A percentile compares a stretch with the other conserved stretches of the same genome.
These are phyloP conservation scores for Pteronura brasiliensis DNA, from an alignment of 2,113 vertebrate species.

Conservation along the genomic window DNA sequence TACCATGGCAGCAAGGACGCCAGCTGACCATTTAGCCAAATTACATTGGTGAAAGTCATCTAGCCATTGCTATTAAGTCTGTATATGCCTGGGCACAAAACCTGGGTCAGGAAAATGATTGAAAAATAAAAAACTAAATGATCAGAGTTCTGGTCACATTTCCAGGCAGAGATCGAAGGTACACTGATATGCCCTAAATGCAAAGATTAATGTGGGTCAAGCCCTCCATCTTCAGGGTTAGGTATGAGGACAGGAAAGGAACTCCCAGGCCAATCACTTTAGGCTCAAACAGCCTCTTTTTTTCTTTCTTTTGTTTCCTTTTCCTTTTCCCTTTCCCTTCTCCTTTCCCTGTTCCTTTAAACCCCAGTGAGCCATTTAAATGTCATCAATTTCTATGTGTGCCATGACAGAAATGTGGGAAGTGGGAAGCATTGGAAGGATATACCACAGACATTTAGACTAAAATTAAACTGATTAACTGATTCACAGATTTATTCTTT, in stretches of 20 bases:
- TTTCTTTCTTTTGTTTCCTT: neutral
- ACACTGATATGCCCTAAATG: neutral
- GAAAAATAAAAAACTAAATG: neutral
- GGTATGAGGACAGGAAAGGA: neutral
- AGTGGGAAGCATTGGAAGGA: neutral
- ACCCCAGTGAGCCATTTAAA: neutral
- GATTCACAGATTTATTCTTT: neutral
- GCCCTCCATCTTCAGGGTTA: neutral
- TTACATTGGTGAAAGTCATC: neutral
- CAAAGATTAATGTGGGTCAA: neutral
- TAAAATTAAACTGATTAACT: neutral
- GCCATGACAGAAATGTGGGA: neutral
- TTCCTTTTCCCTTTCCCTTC: no score
- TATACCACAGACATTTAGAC: neutral
- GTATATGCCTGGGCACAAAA: neutral
- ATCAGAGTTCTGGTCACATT: neutral
- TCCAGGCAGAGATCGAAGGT: neutral
- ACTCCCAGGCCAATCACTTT: neutral
- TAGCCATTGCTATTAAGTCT: neutral
- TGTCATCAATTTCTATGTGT: neutral
- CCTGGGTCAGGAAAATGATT: neutral
- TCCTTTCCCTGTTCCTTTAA: neutral
- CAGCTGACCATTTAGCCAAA: neutral
- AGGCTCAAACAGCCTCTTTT: neutral
- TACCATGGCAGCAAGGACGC: neutral